Percentiles rank a stretch among this genome's conserved stretches.
These are phyloP conservation scores for Trichogramma evanescens DNA, from an alignment of 2,888 invertebrate species.

Conservation along the genomic window DNA sequence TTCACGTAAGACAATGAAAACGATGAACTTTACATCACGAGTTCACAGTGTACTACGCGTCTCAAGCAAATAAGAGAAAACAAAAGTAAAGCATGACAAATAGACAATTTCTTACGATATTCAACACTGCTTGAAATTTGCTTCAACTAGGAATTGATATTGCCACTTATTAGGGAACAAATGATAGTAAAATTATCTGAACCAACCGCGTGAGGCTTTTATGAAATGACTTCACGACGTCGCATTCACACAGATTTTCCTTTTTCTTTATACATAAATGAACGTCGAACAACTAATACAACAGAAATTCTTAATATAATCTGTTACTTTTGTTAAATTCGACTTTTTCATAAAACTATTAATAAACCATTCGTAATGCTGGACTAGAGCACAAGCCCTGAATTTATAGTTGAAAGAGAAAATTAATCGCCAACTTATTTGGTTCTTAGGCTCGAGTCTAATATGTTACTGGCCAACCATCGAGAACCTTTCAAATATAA, in stretches of 20 bases:
- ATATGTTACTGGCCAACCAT: slow-evolving; percentile 44
- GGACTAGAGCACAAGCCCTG: slow-evolving; percentile 34
- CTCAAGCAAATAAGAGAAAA: slow-evolving; percentile 15
- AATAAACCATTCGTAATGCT: slow-evolving; percentile 23
- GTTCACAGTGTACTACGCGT: slow-evolving; percentile 17
- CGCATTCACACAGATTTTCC: slow-evolving; percentile 18
- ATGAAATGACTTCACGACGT: background rate
- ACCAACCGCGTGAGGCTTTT: background rate
- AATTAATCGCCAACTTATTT: slow-evolving; percentile 17
- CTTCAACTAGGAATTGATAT: slow-evolving; percentile 10
- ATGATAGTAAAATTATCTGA: too few relatives aligned
- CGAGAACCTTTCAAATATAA: slow-evolving; percentile 29
- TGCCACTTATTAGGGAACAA: too few relatives aligned
- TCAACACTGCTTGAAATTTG: slow-evolving; percentile 15
- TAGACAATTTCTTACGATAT: slow-evolving; percentile 19
- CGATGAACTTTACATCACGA: slow-evolving; percentile 14
- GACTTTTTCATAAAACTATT: background rate
- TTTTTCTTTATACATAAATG: background rate
- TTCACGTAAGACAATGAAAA: slow-evolving; percentile 13
- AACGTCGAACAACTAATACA: too few relatives aligned
- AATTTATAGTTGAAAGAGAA: slow-evolving; percentile 15
- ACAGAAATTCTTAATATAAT: too few relatives aligned
- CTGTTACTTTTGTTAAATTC: too few relatives aligned
- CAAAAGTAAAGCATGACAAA: slow-evolving; percentile 21
- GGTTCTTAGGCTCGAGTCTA: slow-evolving; percentile 39